Base-by-base conservation (phyloP, 2,113 vertebrate species). In the Microtus richardsoni region DNA sequence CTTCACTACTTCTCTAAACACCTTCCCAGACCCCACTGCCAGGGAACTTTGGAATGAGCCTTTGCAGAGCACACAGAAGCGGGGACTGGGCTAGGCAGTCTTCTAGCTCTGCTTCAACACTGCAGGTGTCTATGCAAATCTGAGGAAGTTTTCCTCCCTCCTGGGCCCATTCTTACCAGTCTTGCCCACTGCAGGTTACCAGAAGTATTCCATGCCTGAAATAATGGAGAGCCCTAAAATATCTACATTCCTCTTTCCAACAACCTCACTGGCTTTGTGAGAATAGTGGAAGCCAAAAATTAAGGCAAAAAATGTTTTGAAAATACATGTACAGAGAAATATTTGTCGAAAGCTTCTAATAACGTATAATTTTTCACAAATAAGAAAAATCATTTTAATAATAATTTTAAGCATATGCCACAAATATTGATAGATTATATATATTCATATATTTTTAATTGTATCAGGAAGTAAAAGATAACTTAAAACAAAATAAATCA, bases 381-480 rank as follows among this genome's bases (percentile, higher is more conserved):
- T 99, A 98, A 99, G 98, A 44, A 64, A 95, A 98, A 96, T 98
- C 98, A 98, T 98, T 99, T 98, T 99, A 98, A 96, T 98, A 98
- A 98, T 97, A 98, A 98, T 97, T 98, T 98, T 98, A 98, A 98
- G 97, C 98, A 98, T 98, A 98, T 98, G 98, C 97, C 98, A 98
- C 98, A 98, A 97, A 98, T 98, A 98, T 97, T 98, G 98, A 97
- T 98, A 98, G 98, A 97, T 98, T 98, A 98, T 98, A 98, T 98
- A 98, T 98, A 98, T 98, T 98, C 97, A 95, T 98, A 98, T 99
- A 98, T 99, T 99, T 99, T 99, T 98, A 98, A 97, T 98, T 98
- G 98, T 98, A 98, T 97, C 89, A 98, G 98, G 98, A 99, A 98
- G 96, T 96, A 97, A 98, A 97, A 96, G 95, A 97, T 94, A 98